These are phyloP conservation scores for Cirrhinus molitorella DNA, from an alignment of 2,797 vertebrate genomes.

Conservation along the genomic window DNA sequence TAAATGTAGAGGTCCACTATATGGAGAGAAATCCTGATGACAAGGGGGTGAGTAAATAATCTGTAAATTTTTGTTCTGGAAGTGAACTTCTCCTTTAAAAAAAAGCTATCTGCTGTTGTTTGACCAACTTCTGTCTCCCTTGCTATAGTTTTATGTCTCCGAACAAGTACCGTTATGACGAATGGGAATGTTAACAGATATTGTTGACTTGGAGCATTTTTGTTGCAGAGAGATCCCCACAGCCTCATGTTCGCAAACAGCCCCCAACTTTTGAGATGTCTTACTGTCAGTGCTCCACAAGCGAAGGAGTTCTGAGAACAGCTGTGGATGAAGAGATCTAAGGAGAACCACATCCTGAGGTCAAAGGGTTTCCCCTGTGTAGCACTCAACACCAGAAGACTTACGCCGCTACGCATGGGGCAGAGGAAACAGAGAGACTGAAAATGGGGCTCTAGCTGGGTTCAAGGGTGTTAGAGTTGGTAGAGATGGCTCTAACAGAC, in stretches of 20 bases:
- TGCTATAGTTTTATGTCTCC: neutral
- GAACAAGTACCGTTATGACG: neutral
- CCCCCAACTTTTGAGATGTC: slow-evolving; percentile 17
- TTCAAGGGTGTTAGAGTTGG: slow-evolving; percentile 38
- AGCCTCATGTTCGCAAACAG: slow-evolving; percentile 37
- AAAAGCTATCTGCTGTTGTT: slow-evolving; percentile 5
- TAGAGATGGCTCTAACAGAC: slow-evolving; percentile 59
- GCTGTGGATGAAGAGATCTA: slow-evolving; percentile 40
- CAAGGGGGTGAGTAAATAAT: too few relatives aligned
- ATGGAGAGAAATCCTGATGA: too few relatives aligned
- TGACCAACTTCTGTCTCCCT: neutral
- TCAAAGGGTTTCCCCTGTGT: slow-evolving; percentile 50
- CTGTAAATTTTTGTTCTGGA: too few relatives aligned
- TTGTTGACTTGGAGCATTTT: neutral
- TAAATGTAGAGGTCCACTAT: too few relatives aligned
- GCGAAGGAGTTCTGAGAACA: slow-evolving; percentile 26
- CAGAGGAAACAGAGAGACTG: slow-evolving; percentile 20
- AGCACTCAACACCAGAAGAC: slow-evolving; percentile 56
- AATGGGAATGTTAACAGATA: slow-evolving; percentile 11
- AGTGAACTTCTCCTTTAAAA: too few relatives aligned
- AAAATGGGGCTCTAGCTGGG: slow-evolving; percentile 29
- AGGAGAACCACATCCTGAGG: slow-evolving; percentile 49
- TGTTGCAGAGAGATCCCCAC: slow-evolving; percentile 21
- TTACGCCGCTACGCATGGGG: slow-evolving; percentile 22
- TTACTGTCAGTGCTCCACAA: slow-evolving; percentile 17